Evolutionary conservation across 2,113 vertebrate genomes (phyloP).

Genomic region (Nyctibius bracteatus): DNA sequence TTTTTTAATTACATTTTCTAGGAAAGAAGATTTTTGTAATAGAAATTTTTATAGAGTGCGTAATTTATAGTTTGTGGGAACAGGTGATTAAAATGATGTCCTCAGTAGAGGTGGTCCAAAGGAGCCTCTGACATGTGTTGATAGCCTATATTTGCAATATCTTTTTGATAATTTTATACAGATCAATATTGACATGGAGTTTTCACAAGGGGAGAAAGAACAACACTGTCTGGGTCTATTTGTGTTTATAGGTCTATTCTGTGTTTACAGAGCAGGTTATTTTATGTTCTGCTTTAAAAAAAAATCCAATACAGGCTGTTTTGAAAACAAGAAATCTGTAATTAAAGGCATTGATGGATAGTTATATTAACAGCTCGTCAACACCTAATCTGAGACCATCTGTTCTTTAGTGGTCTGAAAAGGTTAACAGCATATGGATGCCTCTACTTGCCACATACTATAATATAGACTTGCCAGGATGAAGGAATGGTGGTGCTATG

Average conservation of each 20-base stretch:
- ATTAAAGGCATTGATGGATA: constrained; percentile 33
- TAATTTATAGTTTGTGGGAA: constrained; percentile 18
- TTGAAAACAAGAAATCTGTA: constrained; percentile 17
- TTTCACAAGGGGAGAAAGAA: background rate
- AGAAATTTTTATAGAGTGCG: background rate
- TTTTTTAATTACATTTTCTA: constrained; percentile 16
- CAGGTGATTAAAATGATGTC: background rate
- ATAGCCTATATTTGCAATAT: background rate
- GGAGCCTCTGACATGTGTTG: background rate
- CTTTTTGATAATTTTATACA: background rate
- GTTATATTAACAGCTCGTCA: constrained; percentile 16
- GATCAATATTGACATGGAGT: background rate
- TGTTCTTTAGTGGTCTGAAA: background rate
- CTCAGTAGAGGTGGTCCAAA: background rate
- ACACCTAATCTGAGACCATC: constrained; percentile 27
- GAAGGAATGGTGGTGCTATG: background rate
- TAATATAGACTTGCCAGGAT: background rate
- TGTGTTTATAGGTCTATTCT: background rate
- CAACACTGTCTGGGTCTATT: background rate
- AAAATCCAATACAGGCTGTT: background rate
- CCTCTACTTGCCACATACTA: background rate
- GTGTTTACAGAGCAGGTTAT: background rate
- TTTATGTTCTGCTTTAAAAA: background rate
- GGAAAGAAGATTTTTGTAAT: background rate
- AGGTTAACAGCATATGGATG: background rate